Base-by-base conservation (phyloP, 2,797 vertebrate genomes). In the Atherinosoma microstoma region DNA sequence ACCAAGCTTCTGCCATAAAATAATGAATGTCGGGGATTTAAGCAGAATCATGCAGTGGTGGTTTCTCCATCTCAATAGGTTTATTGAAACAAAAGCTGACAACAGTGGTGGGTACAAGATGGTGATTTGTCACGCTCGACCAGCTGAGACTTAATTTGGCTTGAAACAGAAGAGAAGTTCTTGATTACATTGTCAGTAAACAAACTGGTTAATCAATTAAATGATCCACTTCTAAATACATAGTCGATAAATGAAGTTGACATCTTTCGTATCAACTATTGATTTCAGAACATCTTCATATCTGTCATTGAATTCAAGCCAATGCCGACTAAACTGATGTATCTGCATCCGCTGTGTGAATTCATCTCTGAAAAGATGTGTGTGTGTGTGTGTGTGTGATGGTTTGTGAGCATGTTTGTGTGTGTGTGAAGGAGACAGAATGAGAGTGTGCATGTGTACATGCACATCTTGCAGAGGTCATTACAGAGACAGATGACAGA, bases 401-500 rank as follows among this genome's bases (percentile, higher is more conserved):
- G 42, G 27, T 27, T 79, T 64, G 15, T 35, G 68, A 24, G 64
- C 36, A 45, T 38, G 38, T 64, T 47, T 65, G 36, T 60, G 53
- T 76, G 34, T 69, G 60, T 65, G 56, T 65, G 75, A 68, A 49
- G 67, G 62, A 70, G 60, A 54, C 77, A 59, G 68, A 72, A 38
- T 22, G 71, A 76, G 70, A 18, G 66, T 64, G 73, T 74, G 82
- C 65, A 70, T 83, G 73, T 67, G 62, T 74, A 80, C 65, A 67
- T 83, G 81, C 72, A 65, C 84, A 84, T 89, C 88, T 89, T 90
- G 88, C 87, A 84, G 82, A 91, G 90, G 92, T 93, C 90, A 87
- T 93, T 90, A 85, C 75, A 74, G 88, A 91, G 91, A 92, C 88
- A 93, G 90, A 93, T 92, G 90, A 91, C 84, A 89, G 88, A 92